Conservation (phyloP, 1,140 invertebrate genomes). For the Cotesia chilonis region DNA sequence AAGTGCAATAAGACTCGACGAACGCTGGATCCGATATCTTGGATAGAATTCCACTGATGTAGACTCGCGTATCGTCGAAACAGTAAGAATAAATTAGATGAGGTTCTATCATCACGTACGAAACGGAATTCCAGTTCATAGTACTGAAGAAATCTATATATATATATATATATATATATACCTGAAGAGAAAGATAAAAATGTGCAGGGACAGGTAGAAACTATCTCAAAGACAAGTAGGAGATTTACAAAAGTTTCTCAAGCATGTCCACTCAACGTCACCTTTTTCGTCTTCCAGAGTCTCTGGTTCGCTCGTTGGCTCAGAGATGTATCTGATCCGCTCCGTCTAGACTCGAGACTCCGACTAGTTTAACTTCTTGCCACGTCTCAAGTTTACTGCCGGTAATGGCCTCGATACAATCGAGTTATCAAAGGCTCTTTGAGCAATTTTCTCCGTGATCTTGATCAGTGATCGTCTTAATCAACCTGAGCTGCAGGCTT, state of each 20-base stretch:
- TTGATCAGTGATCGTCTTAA: too few species aligned
- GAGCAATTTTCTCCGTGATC: too few species aligned
- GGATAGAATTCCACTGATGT: neutral
- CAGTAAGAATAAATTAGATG: neutral
- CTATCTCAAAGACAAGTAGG: conserved; percentile 1
- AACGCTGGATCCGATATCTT: neutral
- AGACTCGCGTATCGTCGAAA: neutral
- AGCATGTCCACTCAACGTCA: conserved; percentile 19
- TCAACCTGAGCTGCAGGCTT: too few species aligned
- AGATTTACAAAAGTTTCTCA: conserved; percentile 1
- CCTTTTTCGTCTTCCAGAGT: neutral
- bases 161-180: neutral
- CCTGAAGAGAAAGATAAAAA: too few species aligned
- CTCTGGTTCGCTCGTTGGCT: neutral
- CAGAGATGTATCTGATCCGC: neutral
- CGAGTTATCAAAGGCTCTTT: too few species aligned
- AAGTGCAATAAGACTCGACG: neutral
- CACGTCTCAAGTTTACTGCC: too few species aligned
- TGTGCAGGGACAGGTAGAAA: neutral
- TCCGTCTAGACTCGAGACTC: neutral
- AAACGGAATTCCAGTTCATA: neutral
- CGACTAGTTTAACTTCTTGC: too few species aligned
- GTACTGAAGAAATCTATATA: neutral
- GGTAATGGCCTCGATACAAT: too few species aligned
- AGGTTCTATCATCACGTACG: conserved; percentile 2